Base-by-base conservation (phyloP, 2,113 vertebrate genomes). In the Neogobius melanostomus region DNA sequence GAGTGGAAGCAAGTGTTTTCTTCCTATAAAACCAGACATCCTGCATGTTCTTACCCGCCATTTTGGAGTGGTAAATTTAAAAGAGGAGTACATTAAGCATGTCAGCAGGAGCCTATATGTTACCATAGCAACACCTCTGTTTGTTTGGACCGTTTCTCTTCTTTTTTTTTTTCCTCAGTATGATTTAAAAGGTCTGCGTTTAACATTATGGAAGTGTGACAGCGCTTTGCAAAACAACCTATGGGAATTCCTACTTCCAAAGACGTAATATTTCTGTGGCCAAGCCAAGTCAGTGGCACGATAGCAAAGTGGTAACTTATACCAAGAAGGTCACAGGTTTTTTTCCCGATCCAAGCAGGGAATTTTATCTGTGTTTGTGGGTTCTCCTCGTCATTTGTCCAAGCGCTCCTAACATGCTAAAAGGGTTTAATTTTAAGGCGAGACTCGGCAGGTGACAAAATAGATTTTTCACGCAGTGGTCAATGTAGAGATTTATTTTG, bases 141-240 rank as follows among this genome's bases (percentile, higher is more conserved):
- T 57, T 57, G 54, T 57, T 57, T 57, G 54, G 54, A 6, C 54
- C 2, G 10, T 47, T 47, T 57, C 54, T 17, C 15, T n/a, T 53
- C 28, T 36, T 57, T 36, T 6, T 57, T 57, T 57, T 57, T 57
- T 28, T 17, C 11, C 36, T 57, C 71, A 82, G 81, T 81, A 72
- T 17, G 68, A 42, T 57, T 11, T 57, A 7, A 36, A 57, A 57
- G 6, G 54, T 42, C 54, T 57, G 54, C 21, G 54, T 57, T 57
- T 36, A 36, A 57, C 54, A 57, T 57, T 57, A 36, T 10, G 21
- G 36, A 57, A 21, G 54, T 57, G 54, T 57, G 54, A 57, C 54
- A 36, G 28, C 54, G 12, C 54, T 57, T 57, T 36, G 21, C 17
- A 54, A 28, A 54, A 54, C 53, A 21, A 54, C 53, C 17, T 6